phyloP scores from a whole-genome alignment of 1,140 invertebrate genomes.

The Odontomachus brunneus region DNA sequence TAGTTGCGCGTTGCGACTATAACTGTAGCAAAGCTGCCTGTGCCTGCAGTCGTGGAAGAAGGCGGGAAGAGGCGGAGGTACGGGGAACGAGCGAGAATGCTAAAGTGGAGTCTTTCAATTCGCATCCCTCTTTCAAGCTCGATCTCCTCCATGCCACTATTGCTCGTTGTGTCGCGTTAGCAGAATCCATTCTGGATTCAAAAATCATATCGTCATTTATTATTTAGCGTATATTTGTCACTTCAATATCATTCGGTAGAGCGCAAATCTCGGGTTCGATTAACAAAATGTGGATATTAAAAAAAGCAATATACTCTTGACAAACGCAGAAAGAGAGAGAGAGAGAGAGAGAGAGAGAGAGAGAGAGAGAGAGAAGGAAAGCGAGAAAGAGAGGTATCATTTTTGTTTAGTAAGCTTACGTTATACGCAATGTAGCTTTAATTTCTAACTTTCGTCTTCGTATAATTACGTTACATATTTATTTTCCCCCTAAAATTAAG shows the following conservation, averaged over 20 bases:
- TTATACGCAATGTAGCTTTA: too few species aligned
- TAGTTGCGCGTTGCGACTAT: constrained; percentile 26
- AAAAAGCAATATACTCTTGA: not conserved
- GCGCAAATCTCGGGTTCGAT: constrained; percentile 30
- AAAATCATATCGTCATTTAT: constrained; percentile 68
- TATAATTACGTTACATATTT: too few species aligned
- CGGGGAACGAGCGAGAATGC: not conserved
- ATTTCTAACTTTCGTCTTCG: too few species aligned
- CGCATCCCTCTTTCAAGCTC: constrained; percentile 48
- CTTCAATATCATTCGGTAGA: constrained; percentile 47
- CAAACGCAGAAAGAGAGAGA: too few species aligned
- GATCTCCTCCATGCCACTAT: constrained; percentile 42
- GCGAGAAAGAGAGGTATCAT: too few species aligned
- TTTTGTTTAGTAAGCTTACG: too few species aligned
- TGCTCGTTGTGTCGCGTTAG: constrained; percentile 51
- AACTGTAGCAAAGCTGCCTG: constrained; percentile 5
- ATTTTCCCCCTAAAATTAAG: too few species aligned
- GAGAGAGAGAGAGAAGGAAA: too few species aligned
- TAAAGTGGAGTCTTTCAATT: constrained; percentile 64
- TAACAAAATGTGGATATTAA: not conserved
- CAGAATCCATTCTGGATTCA: constrained; percentile 68
- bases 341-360: too few species aligned
- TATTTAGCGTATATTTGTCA: constrained; percentile 63
- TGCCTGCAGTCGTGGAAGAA: not conserved
- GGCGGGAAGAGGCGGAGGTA: not conserved